Conservation (phyloP, 2,888 invertebrate genomes). For the Lomographa bimaculata region DNA sequence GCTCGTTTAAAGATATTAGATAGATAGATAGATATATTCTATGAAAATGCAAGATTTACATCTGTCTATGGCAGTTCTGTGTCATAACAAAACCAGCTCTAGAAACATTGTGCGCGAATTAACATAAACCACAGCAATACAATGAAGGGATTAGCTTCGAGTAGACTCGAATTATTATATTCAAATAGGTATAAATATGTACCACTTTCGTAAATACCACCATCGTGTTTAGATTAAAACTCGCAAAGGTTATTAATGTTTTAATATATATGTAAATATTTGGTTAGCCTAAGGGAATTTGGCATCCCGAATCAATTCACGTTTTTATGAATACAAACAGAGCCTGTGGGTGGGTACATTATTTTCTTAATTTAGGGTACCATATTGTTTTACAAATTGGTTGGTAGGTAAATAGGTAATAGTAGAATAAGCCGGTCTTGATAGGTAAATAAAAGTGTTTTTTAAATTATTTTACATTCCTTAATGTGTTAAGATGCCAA, state of each 20-base stretch:
- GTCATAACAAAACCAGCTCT: too few relatives aligned
- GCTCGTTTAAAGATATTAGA: too few relatives aligned
- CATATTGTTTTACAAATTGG: slow-evolving; percentile 14
- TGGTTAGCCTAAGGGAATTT: slow-evolving; percentile 53
- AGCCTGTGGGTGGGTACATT: slow-evolving; percentile 12
- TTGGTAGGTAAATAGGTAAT: too few relatives aligned
- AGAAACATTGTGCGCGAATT: slow-evolving; percentile 14
- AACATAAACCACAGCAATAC: slow-evolving; percentile 32
- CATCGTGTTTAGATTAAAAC: slow-evolving; percentile 43
- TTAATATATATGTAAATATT: slow-evolving; percentile 67
- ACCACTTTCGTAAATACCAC: slow-evolving; percentile 32
- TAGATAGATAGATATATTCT: too few relatives aligned
- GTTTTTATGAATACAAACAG: slow-evolving; percentile 40
- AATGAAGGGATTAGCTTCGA: slow-evolving; percentile 36
- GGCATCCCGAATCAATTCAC: slow-evolving; percentile 53
- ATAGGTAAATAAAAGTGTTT: too few relatives aligned
- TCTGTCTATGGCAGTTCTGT: too few relatives aligned
- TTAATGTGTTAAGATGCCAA: too few relatives aligned
- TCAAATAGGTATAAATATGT: slow-evolving; percentile 29
- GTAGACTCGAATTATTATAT: slow-evolving; percentile 33
- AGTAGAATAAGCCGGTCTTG: too few relatives aligned
- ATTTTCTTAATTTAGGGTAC: slow-evolving; percentile 36
- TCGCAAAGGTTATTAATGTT: slow-evolving; percentile 54
- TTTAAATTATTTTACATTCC: too few relatives aligned
- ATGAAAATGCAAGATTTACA: too few relatives aligned